phyloP scores from a whole-genome alignment of 2,113 vertebrate genomes.

The Cettia cetti region DNA sequence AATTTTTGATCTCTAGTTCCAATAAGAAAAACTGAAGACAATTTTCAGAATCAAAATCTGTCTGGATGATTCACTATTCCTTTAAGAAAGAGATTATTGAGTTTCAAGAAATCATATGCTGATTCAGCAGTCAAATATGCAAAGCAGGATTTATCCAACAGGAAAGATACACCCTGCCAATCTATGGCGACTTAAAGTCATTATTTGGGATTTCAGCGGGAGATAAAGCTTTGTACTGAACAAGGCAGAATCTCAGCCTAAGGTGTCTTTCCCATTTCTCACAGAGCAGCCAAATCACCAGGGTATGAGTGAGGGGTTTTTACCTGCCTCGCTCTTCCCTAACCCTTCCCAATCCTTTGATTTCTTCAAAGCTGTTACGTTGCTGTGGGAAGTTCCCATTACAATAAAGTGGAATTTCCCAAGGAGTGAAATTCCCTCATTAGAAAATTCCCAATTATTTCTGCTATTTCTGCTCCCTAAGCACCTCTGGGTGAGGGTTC shows the following conservation, averaged over 20 bases:
- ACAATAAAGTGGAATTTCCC: constrained; percentile 14
- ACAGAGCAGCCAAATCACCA: not conserved
- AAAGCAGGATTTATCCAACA: not conserved
- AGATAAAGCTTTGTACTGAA: not conserved
- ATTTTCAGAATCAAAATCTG: not conserved
- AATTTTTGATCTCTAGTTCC: not conserved
- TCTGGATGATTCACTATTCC: not conserved
- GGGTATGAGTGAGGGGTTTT: not conserved
- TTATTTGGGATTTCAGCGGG: not conserved
- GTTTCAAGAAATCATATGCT: not conserved
- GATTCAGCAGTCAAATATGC: not conserved
- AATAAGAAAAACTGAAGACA: not conserved
- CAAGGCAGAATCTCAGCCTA: not conserved
- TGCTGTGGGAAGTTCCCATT: not conserved
- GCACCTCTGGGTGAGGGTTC: not conserved
- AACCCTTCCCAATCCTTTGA: not conserved
- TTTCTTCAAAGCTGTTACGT: not conserved
- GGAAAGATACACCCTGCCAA: not conserved
- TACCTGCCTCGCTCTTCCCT: not conserved
- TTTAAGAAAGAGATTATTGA: not conserved
- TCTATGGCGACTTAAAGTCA: not conserved
- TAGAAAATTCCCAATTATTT: constrained; percentile 1
- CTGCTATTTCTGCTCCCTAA: not conserved
- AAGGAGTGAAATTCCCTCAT: not conserved
- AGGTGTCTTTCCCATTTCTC: not conserved